Percentiles rank a stretch among this genome's conserved stretches.
Evolutionary conservation across 1,140 invertebrate species (phyloP).

Genomic region (Diuraphis noxia): DNA sequence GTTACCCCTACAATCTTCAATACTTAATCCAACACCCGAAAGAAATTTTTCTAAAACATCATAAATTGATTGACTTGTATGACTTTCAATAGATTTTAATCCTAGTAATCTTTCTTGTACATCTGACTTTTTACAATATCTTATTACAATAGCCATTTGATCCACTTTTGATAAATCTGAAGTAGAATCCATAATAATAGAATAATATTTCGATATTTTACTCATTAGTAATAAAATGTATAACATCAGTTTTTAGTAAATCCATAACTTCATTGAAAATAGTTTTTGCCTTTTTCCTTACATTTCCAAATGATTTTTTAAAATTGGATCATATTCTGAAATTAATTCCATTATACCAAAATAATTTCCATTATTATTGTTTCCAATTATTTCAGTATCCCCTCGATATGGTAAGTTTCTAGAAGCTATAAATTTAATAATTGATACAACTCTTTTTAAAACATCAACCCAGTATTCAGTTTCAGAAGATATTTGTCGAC

Average conservation of each 20-base stretch:
- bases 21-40: constrained; percentile 29
- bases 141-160: constrained; percentile 43
- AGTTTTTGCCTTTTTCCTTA: background rate
- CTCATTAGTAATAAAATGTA: constrained; percentile 48
- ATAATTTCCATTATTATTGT: constrained; percentile 12
- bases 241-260: constrained; percentile 49
- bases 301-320: background rate
- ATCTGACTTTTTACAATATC: background rate
- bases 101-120: constrained; percentile 1
- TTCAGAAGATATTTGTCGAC: background rate
- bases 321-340: background rate
- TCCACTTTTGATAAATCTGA: constrained; percentile 54
- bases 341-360: background rate
- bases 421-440: background rate
- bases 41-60: constrained; percentile 12
- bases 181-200: constrained; percentile 25
- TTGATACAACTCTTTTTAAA: background rate
- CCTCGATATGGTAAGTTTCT: background rate
- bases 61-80: constrained; percentile 9
- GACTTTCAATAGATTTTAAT: background rate
- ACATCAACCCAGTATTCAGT: background rate
- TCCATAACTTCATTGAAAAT: constrained; percentile 2
- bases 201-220: constrained; percentile 10
- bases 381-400: background rate
- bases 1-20: constrained; percentile 55